These are phyloP conservation scores for Nesoenas mayeri DNA, from an alignment of 2,113 vertebrate genomes.

Conservation along the genomic window DNA sequence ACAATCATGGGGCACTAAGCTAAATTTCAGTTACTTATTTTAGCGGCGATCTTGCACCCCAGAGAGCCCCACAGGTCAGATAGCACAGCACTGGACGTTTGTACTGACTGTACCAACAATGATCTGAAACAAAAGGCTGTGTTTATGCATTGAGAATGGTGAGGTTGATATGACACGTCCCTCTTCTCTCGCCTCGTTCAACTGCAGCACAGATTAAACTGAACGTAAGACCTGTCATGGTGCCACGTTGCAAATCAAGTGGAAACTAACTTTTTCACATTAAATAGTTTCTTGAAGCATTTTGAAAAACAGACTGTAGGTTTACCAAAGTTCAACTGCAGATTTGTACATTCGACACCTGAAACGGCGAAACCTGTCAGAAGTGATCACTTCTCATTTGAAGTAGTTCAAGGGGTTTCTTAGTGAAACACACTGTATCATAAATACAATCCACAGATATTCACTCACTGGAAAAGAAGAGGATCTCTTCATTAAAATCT, in stretches of 20 bases:
- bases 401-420: slow-evolving; percentile 37
- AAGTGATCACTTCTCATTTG: slow-evolving; percentile 24
- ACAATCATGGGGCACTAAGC: not conserved
- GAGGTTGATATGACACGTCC: not conserved
- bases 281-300: not conserved
- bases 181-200: not conserved
- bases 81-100: not conserved
- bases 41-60: not conserved
- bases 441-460: slow-evolving; percentile 39
- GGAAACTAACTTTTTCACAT: slow-evolving; percentile 16
- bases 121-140: not conserved
- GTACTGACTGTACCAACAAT: not conserved
- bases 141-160: not conserved
- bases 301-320: not conserved
- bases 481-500: slow-evolving; percentile 88
- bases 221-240: not conserved
- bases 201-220: not conserved
- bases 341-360: slow-evolving; percentile 35
- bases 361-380: slow-evolving; percentile 41
- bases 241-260: not conserved
- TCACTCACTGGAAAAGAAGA: slow-evolving; percentile 83
- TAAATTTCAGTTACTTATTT: not conserved
- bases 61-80: not conserved
- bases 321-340: slow-evolving; percentile 17
- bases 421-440: not conserved